Evolutionary conservation across 2,888 invertebrate species (phyloP).

Genomic region (Lampropteryx suffumata): DNA sequence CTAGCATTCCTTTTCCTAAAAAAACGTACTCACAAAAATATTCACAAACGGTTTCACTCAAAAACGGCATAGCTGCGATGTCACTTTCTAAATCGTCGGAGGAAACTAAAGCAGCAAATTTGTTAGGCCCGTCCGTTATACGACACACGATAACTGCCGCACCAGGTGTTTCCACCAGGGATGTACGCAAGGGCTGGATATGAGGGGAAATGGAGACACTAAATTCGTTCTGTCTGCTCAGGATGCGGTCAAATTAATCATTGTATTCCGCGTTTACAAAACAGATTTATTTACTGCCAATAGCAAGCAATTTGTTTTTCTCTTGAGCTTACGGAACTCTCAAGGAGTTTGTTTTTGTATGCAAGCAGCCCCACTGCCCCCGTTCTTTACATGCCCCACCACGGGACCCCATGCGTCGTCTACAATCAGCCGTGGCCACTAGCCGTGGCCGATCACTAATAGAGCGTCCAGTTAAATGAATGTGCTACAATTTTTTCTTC

Average conservation of each 20-base stretch:
- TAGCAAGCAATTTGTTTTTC: too few species aligned
- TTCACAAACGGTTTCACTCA: constrained; percentile 25
- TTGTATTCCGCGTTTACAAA: too few species aligned
- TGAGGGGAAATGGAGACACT: too few species aligned
- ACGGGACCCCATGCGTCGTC: constrained; percentile 19
- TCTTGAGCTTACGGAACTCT: too few species aligned
- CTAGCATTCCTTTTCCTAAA: constrained; percentile 10
- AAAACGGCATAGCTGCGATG: constrained; percentile 27
- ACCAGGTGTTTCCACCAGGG: constrained; percentile 9
- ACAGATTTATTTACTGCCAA: too few species aligned
- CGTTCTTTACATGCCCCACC: constrained; percentile 9
- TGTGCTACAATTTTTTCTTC: constrained; percentile 21
- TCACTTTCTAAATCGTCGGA: constrained; percentile 35
- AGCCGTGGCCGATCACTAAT: constrained; percentile 29
- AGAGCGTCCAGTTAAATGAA: constrained; percentile 28
- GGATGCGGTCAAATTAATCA: too few species aligned
- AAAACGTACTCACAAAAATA: constrained; percentile 12
- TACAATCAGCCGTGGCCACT: constrained; percentile 20
- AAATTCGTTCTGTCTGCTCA: too few species aligned
- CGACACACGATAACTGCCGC: constrained; percentile 14
- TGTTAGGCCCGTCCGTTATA: constrained; percentile 21
- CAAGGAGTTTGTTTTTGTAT: too few species aligned
- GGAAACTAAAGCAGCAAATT: constrained; percentile 21
- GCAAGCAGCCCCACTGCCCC: not conserved
- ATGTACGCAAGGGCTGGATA: not conserved